Evolutionary conservation across 2,888 invertebrate genomes (phyloP).

Genomic region (Nipponacmea schrenckii): DNA sequence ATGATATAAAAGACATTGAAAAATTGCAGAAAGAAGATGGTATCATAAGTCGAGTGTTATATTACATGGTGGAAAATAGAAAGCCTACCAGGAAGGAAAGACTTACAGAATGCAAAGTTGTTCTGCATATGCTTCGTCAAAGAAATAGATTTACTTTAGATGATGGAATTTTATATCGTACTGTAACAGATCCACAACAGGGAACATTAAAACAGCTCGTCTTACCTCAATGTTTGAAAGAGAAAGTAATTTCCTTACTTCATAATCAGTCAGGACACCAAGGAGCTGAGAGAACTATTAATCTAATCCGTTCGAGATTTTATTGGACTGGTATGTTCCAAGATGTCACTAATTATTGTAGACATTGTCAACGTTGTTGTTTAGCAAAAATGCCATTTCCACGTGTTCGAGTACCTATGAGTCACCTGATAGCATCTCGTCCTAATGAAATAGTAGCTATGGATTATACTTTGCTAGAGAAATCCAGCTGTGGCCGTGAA

Average conservation of each 20-base stretch:
- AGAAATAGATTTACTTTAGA: too few relatives aligned
- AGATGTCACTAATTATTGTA: conserved; percentile 29
- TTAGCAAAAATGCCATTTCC: conserved; percentile 20
- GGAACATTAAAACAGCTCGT: conserved; percentile 2
- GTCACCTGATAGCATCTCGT: conserved; percentile 26
- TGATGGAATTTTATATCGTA: too few relatives aligned
- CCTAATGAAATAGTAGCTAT: conserved; percentile 38
- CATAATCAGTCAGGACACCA: conserved; percentile 34
- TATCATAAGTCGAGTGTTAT: too few relatives aligned
- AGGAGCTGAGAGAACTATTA: conserved; percentile 29
- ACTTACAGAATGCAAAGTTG: too few relatives aligned
- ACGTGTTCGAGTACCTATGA: conserved; percentile 18
- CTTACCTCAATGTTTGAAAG: conserved; percentile 8
- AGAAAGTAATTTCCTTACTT: conserved; percentile 5
- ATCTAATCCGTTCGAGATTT: conserved; percentile 26
- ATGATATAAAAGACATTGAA: too few relatives aligned
- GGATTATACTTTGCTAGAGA: conserved; percentile 37
- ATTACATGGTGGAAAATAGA: too few relatives aligned
- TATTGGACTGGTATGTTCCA: conserved; percentile 38
- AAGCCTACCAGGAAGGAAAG: too few relatives aligned
- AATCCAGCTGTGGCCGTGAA: conserved; percentile 28
- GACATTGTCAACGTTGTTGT: conserved; percentile 36
- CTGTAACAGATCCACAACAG: too few relatives aligned
- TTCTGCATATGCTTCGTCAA: too few relatives aligned
- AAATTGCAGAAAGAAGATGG: too few relatives aligned